Base-by-base conservation (phyloP, 2,888 invertebrate species). In the Molorchus minor region DNA sequence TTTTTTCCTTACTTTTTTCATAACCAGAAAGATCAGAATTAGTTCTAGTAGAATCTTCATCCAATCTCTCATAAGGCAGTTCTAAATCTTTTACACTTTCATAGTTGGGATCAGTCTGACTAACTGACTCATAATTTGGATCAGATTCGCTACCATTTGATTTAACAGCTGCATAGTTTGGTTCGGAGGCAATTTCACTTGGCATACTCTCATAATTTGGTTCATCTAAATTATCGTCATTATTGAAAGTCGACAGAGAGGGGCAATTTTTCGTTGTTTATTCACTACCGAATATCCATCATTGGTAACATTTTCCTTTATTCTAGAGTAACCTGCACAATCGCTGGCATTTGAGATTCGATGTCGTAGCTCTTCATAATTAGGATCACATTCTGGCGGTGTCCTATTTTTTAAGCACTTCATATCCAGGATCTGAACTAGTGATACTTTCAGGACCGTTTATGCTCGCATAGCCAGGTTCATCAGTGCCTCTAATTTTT, bases 31-130 rank as follows among this genome's bases (percentile, higher is more conserved):
- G 55, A 55, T 75, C 73, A 2, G 66, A 74, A 67, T 75, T 75
- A 7, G 71, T 76, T 56, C 67, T 71, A 38, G 69, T 69, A 3
- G 69, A 68, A 52, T 76, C 74, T 17, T 77, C 77, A 49, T 78
- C 78, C 10, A 88, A 81, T 69, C 84, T 84, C 71, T 90, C 90
- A 60, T 90, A 90, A 0, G 90, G 89, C 46, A 90, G 89, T 47
- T 88, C 89, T 59, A 88, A 84, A 79, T 91, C 91, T 67, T 89
- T 89, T 0, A 93, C 91, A 65, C 91, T 92, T 76, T 93, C 92
- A 72, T 93, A 93, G 76, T 92, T 92, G 0, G 92, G 91, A 82
- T 92, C 89, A 43, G 84, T 84, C 45, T 87, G 86, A 51, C 83
- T 83, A 0, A 89, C 88, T 1, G 87, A 87, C 71, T 89, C 89